These are phyloP conservation scores for Parelbella ahira DNA, from an alignment of 2,888 invertebrate species.

Conservation along the genomic window DNA sequence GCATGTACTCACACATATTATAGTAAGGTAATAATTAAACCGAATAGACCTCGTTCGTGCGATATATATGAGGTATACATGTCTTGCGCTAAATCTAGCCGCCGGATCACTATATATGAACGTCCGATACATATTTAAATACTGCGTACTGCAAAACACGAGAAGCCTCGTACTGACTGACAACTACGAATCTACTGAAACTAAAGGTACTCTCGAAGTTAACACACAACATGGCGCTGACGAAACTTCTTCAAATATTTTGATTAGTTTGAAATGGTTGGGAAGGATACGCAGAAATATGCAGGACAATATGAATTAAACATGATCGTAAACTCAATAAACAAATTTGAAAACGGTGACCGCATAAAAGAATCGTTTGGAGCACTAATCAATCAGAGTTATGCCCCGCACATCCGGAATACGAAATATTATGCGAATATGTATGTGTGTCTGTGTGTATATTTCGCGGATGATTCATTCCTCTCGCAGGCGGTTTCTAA, in stretches of 20 bases:
- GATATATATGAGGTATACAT: too few relatives aligned
- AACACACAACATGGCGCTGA: too few relatives aligned
- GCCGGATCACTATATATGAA: constrained; percentile 1
- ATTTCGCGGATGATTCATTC: constrained; percentile 29
- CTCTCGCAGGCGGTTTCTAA: constrained; percentile 25
- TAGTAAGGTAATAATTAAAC: constrained; percentile 14
- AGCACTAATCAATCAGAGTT: constrained; percentile 11
- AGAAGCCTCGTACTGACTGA: background rate
- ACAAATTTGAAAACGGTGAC: too few relatives aligned
- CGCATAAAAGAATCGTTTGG: too few relatives aligned
- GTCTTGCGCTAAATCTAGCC: constrained; percentile 6
- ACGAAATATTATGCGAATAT: constrained; percentile 14
- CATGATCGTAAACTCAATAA: too few relatives aligned
- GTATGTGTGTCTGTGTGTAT: constrained; percentile 11
- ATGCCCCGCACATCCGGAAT: constrained; percentile 17
- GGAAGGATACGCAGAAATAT: too few relatives aligned
- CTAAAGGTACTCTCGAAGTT: too few relatives aligned
- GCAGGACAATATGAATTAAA: too few relatives aligned
- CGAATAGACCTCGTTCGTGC: too few relatives aligned
- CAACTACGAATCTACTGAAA: background rate
- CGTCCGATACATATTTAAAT: background rate
- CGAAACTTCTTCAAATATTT: too few relatives aligned
- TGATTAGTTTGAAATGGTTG: too few relatives aligned
- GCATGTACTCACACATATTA: constrained; percentile 13
- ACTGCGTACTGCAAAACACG: constrained; percentile 4